Evolutionary conservation across 1,140 invertebrate genomes (phyloP).

Genomic region (Aphelenchoides avenae): DNA sequence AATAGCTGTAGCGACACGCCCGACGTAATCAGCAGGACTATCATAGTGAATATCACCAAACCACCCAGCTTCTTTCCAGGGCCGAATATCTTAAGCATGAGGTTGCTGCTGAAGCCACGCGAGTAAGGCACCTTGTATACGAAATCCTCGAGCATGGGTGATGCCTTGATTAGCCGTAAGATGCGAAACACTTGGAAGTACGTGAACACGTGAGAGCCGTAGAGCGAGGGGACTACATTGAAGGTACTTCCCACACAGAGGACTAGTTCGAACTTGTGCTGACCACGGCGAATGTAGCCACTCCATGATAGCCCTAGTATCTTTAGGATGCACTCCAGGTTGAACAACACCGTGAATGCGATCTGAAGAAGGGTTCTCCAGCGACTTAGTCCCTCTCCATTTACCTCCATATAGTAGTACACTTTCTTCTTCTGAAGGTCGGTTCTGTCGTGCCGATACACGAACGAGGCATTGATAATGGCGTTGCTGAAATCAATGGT

Average conservation of each 20-base stretch:
- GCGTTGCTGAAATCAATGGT: conserved; percentile 88
- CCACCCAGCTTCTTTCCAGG: conserved; percentile 97
- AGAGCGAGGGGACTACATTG: conserved; percentile 79
- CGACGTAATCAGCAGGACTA: conserved; percentile 93
- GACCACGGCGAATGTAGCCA: conserved; percentile 88
- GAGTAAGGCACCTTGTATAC: conserved; percentile 75
- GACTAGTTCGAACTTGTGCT: conserved; percentile 95
- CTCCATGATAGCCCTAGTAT: conserved; percentile 92
- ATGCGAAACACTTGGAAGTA: conserved; percentile 80
- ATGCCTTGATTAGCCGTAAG: conserved; percentile 93
- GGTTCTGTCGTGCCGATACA: conserved; percentile 83
- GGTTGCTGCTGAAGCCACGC: not conserved
- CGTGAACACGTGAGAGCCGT: conserved; percentile 79
- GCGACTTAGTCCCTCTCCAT: too few species aligned
- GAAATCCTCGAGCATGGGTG: conserved; percentile 96
- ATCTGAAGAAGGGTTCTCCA: conserved; percentile 34
- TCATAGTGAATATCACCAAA: conserved; percentile 98
- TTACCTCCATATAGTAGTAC: conserved; percentile 88
- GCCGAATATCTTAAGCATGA: conserved; percentile 76
- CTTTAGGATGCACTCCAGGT: conserved; percentile 91
- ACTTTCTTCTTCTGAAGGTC: conserved; percentile 70
- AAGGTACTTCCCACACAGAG: conserved; percentile 88
- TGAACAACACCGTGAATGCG: conserved; percentile 73
- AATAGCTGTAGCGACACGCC: conserved; percentile 98
- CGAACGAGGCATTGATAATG: conserved; percentile 86